Evolutionary conservation across 2,113 vertebrate genomes (phyloP).

Genomic region (Xenopus laevis): DNA sequence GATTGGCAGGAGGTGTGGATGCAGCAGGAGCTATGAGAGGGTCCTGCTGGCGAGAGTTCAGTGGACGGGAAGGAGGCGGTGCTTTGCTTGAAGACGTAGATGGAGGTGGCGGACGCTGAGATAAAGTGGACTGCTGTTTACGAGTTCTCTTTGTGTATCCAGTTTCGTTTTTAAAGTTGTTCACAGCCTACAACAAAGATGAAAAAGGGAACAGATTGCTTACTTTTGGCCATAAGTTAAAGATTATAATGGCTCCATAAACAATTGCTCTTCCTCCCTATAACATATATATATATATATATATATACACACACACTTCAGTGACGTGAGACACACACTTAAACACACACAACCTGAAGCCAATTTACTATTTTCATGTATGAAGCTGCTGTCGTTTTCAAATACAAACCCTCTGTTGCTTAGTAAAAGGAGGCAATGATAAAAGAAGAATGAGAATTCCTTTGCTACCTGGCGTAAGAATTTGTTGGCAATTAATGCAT

Average conservation of each 20-base stretch:
- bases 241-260: too few relatives aligned
- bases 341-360: too few relatives aligned
- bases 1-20: slow-evolving; percentile 57
- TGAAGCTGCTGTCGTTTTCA: too few relatives aligned
- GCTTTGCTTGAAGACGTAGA: slow-evolving; percentile 62
- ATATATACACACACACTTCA: too few relatives aligned
- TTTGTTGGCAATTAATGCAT: slow-evolving; percentile 91
- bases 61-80: slow-evolving; percentile 61
- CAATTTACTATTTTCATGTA: too few relatives aligned
- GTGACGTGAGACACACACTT: too few relatives aligned
- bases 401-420: too few relatives aligned
- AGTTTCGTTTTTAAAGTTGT: slow-evolving; percentile 91
- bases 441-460: neutral
- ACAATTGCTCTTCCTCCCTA: too few relatives aligned
- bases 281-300: too few relatives aligned
- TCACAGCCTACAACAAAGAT: slow-evolving; percentile 75
- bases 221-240: too few relatives aligned
- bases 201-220: too few relatives aligned
- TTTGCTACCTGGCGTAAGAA: slow-evolving; percentile 87
- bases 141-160: slow-evolving; percentile 73
- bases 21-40: slow-evolving; percentile 71
- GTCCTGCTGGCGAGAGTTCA: slow-evolving; percentile 77
- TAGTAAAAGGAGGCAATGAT: too few relatives aligned
- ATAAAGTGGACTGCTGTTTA: slow-evolving; percentile 64
- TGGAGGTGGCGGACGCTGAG: slow-evolving; percentile 52